Conservation (phyloP, 1,140 invertebrate genomes). For the Microplitis demolitor region DNA sequence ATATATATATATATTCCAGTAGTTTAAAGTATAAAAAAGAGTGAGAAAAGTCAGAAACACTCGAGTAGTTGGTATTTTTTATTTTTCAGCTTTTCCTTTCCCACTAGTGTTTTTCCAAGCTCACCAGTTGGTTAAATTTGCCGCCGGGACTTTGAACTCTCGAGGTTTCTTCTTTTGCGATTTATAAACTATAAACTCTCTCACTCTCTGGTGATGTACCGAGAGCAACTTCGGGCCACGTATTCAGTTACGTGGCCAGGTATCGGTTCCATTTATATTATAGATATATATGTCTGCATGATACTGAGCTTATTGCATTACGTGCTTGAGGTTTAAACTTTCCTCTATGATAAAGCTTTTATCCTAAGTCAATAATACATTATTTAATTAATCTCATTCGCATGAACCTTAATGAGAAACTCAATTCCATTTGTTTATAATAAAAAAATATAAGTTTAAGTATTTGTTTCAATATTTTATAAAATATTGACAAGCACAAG, state of each 20-base stretch:
- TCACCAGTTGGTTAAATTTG: neutral
- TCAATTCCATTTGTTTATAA: too few species aligned
- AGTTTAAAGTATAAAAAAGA: neutral
- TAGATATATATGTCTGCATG: neutral
- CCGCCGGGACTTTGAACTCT: conserved; percentile 10
- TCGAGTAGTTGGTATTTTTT: neutral
- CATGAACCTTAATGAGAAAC: too few species aligned
- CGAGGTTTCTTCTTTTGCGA: neutral
- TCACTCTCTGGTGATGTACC: neutral
- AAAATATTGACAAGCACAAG: conserved; percentile 13
- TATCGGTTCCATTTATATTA: conserved; percentile 8
- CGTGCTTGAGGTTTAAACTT: neutral
- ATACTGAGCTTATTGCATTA: conserved; percentile 18
- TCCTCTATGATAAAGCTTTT: neutral
- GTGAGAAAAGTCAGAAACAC: neutral
- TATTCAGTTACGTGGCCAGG: neutral
- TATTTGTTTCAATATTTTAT: neutral
- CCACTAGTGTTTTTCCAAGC: neutral
- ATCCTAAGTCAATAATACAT: neutral
- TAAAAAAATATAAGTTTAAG: too few species aligned
- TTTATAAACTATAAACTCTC: neutral
- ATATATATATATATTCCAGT: neutral
- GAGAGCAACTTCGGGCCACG: neutral
- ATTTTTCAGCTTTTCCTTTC: neutral
- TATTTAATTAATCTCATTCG: too few species aligned